Evolutionary conservation across 1,140 invertebrate genomes (phyloP).

Genomic region (Dryas iulia): DNA sequence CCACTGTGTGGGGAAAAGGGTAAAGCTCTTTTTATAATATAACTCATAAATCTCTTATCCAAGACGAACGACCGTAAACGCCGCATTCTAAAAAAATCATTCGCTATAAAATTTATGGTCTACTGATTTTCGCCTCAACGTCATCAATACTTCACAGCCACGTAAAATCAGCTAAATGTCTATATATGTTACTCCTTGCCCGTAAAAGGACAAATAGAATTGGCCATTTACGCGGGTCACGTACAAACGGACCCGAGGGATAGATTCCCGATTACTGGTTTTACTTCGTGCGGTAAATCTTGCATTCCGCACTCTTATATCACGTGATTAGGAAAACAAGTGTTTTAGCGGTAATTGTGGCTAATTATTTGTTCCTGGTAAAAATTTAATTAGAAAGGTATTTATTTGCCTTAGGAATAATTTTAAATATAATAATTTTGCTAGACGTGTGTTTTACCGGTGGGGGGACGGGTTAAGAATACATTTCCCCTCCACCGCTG

Average conservation of each 20-base stretch:
- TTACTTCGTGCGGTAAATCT: slow-evolving; percentile 30
- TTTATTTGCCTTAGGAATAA: no score
- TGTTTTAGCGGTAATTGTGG: slow-evolving; percentile 12
- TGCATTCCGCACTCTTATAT: slow-evolving; percentile 26
- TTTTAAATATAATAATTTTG: no score
- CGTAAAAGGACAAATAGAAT: slow-evolving; percentile 32
- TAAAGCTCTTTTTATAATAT: no score
- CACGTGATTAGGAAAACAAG: slow-evolving; percentile 23
- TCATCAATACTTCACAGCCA: slow-evolving; percentile 13
- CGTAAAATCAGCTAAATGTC: slow-evolving; percentile 19
- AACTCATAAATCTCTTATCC: background rate
- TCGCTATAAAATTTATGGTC: background rate
- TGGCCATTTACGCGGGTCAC: slow-evolving; percentile 31
- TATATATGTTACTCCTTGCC: slow-evolving; percentile 15
- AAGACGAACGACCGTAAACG: background rate
- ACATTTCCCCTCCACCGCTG: no score
- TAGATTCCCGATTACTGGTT: slow-evolving; percentile 29
- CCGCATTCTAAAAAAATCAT: background rate
- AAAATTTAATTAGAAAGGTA: no score
- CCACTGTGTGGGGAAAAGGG: no score
- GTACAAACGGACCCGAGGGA: slow-evolving; percentile 23
- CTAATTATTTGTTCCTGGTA: background rate
- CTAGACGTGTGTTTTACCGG: no score
- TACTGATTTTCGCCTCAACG: background rate
- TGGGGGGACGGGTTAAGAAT: no score